A percentile compares a stretch with the other conserved stretches of the same genome.
Evolutionary conservation across 2,113 vertebrate genomes (phyloP).

Genomic region (Silurus meridionalis): DNA sequence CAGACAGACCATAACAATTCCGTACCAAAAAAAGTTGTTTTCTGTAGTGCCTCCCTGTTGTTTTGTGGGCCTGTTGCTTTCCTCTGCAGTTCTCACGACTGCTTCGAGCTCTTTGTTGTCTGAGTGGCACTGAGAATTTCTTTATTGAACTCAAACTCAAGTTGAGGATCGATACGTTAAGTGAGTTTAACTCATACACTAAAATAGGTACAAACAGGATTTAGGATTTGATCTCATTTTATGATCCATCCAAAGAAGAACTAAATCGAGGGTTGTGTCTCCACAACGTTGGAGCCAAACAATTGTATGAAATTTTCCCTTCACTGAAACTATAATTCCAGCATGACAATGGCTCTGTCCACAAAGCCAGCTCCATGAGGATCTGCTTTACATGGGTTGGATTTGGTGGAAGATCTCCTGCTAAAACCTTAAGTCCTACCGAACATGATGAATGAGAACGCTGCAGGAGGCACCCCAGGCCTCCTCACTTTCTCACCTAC

Average conservation of each 20-base stretch:
- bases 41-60: constrained; percentile 42
- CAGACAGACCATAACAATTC: constrained; percentile 67
- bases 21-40: constrained; percentile 55
- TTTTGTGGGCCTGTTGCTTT: constrained; percentile 31
- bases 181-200: not conserved
- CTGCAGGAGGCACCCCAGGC: no score
- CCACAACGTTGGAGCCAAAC: no score
- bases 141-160: not conserved
- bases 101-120: constrained; percentile 31
- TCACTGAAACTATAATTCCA: no score
- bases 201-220: not conserved
- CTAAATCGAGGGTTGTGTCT: no score
- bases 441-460: no score
- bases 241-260: not conserved
- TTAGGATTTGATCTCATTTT: not conserved
- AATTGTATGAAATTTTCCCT: no score
- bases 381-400: no score
- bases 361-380: no score
- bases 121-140: constrained; percentile 4
- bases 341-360: no score
- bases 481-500: no score
- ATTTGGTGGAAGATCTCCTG: no score
- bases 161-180: not conserved
- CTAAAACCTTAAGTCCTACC: no score
- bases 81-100: constrained; percentile 36